Percentiles rank a stretch among this genome's conserved stretches.
phyloP scores from a whole-genome alignment of 2,113 vertebrate species.

The Rhinolophus ferrumequinum region DNA sequence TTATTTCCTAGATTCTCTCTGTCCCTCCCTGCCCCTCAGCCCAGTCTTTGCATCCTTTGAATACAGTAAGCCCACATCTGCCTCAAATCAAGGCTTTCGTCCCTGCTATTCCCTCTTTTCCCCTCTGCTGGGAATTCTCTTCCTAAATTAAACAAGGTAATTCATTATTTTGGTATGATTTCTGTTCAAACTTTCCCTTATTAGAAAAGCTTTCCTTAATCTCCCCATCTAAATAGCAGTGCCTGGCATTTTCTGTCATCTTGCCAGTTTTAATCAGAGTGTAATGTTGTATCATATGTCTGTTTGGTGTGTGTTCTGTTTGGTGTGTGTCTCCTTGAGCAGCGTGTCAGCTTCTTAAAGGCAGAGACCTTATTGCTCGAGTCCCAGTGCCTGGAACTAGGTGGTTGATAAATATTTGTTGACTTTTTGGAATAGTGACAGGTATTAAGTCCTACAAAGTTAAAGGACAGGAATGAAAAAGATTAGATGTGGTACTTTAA shows the following conservation, averaged over 20 bases:
- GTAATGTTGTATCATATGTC: background rate
- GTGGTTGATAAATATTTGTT: background rate
- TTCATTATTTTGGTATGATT: background rate
- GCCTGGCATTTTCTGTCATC: background rate
- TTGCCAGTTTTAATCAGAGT: background rate
- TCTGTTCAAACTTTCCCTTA: background rate
- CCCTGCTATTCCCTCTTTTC: background rate
- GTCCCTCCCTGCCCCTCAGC: too few species aligned
- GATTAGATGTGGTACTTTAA: background rate
- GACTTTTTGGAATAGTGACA: conserved; percentile 6
- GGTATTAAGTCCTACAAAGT: background rate
- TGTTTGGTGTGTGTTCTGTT: background rate
- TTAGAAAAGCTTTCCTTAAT: background rate
- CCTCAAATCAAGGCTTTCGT: background rate
- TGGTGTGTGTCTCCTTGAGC: background rate
- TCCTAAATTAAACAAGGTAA: background rate
- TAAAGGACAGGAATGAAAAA: background rate
- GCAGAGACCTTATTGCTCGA: background rate
- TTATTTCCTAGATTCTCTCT: background rate
- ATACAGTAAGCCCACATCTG: background rate
- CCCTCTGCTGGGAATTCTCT: background rate
- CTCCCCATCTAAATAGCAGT: background rate
- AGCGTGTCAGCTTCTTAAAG: background rate
- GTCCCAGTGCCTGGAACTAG: background rate
- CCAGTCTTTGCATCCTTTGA: background rate